Evolutionary conservation across 1,140 invertebrate species (phyloP).

Genomic region (Agrypnia vestita): DNA sequence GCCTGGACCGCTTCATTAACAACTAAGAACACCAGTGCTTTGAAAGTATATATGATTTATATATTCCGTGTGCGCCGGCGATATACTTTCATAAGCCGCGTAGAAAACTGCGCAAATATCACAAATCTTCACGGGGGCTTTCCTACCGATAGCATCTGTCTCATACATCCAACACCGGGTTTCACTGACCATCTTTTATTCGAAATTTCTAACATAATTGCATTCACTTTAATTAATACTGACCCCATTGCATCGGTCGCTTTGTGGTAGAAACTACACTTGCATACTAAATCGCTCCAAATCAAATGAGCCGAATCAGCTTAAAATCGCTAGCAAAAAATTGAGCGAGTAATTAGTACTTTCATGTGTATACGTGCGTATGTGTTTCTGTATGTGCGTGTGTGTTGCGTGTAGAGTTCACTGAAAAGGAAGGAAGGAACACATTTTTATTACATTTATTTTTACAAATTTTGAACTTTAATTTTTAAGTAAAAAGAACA

Average conservation of each 20-base stretch:
- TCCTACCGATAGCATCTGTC: constrained; percentile 24
- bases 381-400: too few relatives aligned
- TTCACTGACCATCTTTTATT: constrained; percentile 13
- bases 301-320: not conserved
- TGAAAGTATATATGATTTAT: not conserved
- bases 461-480: too few relatives aligned
- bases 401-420: too few relatives aligned
- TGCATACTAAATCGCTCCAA: not conserved
- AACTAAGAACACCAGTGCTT: not conserved
- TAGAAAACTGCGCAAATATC: constrained; percentile 8
- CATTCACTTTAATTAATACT: constrained; percentile 43
- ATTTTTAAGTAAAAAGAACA: too few relatives aligned
- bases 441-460: too few relatives aligned
- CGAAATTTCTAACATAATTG: constrained; percentile 36
- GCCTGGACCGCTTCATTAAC: not conserved
- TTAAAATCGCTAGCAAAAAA: not conserved
- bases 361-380: too few relatives aligned
- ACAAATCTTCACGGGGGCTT: not conserved
- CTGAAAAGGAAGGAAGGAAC: too few relatives aligned
- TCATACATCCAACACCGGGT: not conserved
- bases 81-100: not conserved
- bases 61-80: not conserved
- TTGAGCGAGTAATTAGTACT: too few relatives aligned
- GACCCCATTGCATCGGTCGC: constrained; percentile 32
- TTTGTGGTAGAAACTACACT: not conserved